Percentiles rank a stretch among this genome's conserved stretches.
Conservation (phyloP, 1,140 invertebrate species). For the Aphelenchoides fujianensis region DNA sequence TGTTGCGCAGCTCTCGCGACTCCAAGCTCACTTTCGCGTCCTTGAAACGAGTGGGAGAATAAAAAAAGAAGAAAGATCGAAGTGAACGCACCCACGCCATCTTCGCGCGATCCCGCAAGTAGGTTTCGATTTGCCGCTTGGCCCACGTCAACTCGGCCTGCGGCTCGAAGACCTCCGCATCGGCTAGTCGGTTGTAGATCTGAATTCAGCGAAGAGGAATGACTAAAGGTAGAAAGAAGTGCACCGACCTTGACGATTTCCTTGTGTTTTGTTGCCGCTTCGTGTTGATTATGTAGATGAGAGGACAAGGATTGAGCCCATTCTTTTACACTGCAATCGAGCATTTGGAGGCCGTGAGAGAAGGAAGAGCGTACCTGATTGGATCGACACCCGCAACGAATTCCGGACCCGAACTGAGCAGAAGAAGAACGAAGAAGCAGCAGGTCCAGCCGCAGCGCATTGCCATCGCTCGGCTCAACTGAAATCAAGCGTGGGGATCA, state of each 20-base stretch:
- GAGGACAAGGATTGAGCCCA: conserved; percentile 64
- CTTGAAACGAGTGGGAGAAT: too few relatives aligned
- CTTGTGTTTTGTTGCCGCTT: conserved; percentile 48
- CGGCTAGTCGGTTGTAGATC: conserved; percentile 48
- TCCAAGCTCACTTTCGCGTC: conserved; percentile 59
- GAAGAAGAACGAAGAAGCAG: not conserved
- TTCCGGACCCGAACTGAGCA: not conserved
- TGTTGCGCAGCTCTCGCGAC: conserved; percentile 36
- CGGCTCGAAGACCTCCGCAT: conserved; percentile 57
- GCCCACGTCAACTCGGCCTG: conserved; percentile 47
- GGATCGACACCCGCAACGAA: conserved; percentile 2
- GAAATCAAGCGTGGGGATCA: not conserved
- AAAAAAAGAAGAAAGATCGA: conserved; percentile 27
- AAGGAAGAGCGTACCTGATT: not conserved
- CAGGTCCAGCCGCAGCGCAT: not conserved
- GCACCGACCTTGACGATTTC: conserved; percentile 45
- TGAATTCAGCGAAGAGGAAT: conserved; percentile 25
- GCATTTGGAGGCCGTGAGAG: too few relatives aligned
- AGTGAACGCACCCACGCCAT: conserved; percentile 52
- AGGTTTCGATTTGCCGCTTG: conserved; percentile 55
- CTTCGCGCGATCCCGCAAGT: conserved; percentile 52
- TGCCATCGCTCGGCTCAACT: not conserved
- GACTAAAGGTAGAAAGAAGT: conserved; percentile 12
- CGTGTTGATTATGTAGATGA: conserved; percentile 43
- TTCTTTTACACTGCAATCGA: conserved; percentile 83